Percentiles rank a stretch among this genome's conserved stretches.
Conservation (phyloP, 2,888 invertebrate species). For the Drosophila mercatorum region DNA sequence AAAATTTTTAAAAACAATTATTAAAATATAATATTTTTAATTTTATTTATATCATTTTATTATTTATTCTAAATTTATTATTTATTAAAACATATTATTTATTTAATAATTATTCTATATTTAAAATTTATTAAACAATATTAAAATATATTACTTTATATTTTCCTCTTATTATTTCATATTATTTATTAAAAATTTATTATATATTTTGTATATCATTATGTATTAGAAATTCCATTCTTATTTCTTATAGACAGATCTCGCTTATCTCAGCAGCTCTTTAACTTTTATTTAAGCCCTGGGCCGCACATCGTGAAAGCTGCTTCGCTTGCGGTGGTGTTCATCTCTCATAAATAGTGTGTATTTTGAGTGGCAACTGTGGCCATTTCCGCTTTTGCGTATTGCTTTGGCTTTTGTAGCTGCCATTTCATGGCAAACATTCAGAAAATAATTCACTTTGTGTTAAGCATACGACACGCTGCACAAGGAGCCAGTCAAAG, state of each 20-base stretch:
- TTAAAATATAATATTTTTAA: too few species aligned
- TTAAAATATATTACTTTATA: too few species aligned
- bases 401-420: slow-evolving; percentile 1
- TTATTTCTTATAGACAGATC: background rate
- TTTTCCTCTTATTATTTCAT: too few species aligned
- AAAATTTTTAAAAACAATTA: too few species aligned
- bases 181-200: too few species aligned
- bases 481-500: slow-evolving; percentile 32
- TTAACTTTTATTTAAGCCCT: background rate
- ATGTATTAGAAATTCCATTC: too few species aligned
- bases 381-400: background rate
- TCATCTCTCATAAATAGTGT: slow-evolving; percentile 1
- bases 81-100: too few species aligned
- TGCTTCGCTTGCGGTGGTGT: background rate
- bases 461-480: slow-evolving; percentile 64
- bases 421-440: slow-evolving; percentile 19
- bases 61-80: too few species aligned
- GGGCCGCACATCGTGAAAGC: background rate
- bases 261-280: background rate
- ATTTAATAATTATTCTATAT: too few species aligned
- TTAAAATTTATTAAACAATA: too few species aligned
- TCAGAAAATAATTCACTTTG: slow-evolving; percentile 51
- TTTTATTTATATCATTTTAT: too few species aligned
- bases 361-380: background rate
- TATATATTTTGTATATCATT: too few species aligned